Percentiles rank a stretch among this genome's conserved stretches.
Conservation (phyloP, 1,140 invertebrate species). For the Idris sp. region DNA sequence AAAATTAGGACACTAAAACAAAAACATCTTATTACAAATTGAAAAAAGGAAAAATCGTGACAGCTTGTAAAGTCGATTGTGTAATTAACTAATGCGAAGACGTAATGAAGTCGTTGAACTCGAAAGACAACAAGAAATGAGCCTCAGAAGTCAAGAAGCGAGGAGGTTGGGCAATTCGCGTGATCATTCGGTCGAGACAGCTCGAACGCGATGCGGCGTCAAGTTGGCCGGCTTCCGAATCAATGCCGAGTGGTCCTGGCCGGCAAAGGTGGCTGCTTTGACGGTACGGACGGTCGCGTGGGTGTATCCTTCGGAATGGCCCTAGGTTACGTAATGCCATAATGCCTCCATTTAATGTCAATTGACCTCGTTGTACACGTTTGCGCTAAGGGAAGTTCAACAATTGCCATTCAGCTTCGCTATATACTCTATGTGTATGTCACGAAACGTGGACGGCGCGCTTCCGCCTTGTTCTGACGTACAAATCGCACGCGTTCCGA, state of each 20-base stretch:
- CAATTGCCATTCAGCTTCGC: slow-evolving; percentile 76
- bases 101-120: slow-evolving; percentile 47
- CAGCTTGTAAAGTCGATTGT: slow-evolving; percentile 3
- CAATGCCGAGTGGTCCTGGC: slow-evolving; percentile 47
- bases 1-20: too few species aligned
- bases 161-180: slow-evolving; percentile 17
- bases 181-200: slow-evolving; percentile 47
- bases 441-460: slow-evolving; percentile 67
- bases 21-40: too few species aligned
- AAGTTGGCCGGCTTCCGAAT: slow-evolving; percentile 47
- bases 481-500: slow-evolving; percentile 35
- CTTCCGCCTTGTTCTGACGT: slow-evolving; percentile 71
- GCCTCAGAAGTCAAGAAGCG: slow-evolving; percentile 21
- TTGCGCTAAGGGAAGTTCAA: slow-evolving; percentile 78
- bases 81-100: slow-evolving; percentile 23
- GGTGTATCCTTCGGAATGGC: slow-evolving; percentile 77
- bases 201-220: slow-evolving; percentile 19
- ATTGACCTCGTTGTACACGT: slow-evolving; percentile 78
- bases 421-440: slow-evolving; percentile 68
- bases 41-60: not conserved
- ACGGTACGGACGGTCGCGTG: slow-evolving; percentile 63
- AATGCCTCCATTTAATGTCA: slow-evolving; percentile 77
- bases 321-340: slow-evolving; percentile 76
- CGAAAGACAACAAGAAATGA: slow-evolving; percentile 37
- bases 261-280: slow-evolving; percentile 43